A percentile compares a stretch with the other conserved stretches of the same genome.
Conservation (phyloP, 2,888 invertebrate species). For the Drosophila recens region DNA sequence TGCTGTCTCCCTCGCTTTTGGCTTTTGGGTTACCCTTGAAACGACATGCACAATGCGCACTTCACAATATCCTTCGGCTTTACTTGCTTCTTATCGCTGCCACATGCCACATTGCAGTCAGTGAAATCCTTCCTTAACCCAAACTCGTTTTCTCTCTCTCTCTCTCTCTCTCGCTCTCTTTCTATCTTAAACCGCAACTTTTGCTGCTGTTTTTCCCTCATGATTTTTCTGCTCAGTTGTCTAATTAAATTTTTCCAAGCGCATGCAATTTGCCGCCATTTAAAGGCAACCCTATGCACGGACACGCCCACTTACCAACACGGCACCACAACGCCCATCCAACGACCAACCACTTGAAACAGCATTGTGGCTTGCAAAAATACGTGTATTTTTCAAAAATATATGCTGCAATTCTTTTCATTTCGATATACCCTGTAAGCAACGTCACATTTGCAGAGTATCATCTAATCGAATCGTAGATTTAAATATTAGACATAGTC, state of each 20-base stretch:
- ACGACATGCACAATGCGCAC: constrained; percentile 66
- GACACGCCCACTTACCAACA: constrained; percentile 23
- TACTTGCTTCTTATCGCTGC: constrained; percentile 43
- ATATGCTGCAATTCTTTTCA: constrained; percentile 44
- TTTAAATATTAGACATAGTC: too few species aligned
- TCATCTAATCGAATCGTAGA: too few species aligned
- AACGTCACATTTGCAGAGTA: background rate
- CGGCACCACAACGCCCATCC: background rate
- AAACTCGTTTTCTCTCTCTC: background rate
- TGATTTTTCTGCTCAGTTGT: constrained; percentile 70
- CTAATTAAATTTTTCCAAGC: constrained; percentile 74
- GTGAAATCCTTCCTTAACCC: constrained; percentile 35
- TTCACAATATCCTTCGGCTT: constrained; percentile 59
- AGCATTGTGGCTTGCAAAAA: constrained; percentile 54
- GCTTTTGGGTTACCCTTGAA: constrained; percentile 70
- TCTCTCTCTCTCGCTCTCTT: background rate
- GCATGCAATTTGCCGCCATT: constrained; percentile 60
- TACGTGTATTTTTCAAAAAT: constrained; percentile 28
- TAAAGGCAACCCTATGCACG: constrained; percentile 65
- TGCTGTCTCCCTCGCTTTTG: background rate
- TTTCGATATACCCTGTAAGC: constrained; percentile 27
- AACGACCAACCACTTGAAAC: constrained; percentile 49
- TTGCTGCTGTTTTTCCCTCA: constrained; percentile 40
- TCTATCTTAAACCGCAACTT: constrained; percentile 43
- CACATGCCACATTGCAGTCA: constrained; percentile 38